Evolutionary conservation across 2,797 vertebrate genomes (phyloP).

Genomic region (Brotula barbata): DNA sequence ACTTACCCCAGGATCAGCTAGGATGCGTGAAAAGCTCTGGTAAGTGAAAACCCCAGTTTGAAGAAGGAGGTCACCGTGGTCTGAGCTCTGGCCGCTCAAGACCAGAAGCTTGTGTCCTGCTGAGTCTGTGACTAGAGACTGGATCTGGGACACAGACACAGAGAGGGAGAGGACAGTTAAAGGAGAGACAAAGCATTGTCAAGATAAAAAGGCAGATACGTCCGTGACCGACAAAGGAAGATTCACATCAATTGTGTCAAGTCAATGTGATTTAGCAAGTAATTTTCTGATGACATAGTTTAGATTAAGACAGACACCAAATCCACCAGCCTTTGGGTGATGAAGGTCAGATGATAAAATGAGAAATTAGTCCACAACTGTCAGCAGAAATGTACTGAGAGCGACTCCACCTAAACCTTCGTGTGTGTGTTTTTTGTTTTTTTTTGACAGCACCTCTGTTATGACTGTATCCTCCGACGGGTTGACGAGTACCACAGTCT

Average conservation of each 20-base stretch:
- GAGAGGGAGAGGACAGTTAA: slow-evolving; percentile 27
- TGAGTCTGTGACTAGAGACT: slow-evolving; percentile 86
- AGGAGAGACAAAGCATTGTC: slow-evolving; percentile 22
- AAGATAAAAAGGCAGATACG: slow-evolving; percentile 20
- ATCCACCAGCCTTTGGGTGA: neutral
- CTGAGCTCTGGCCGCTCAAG: slow-evolving; percentile 91
- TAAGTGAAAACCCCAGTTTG: slow-evolving; percentile 90
- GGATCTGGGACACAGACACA: slow-evolving; percentile 81
- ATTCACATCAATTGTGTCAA: slow-evolving; percentile 34
- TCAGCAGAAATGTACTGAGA: no score
- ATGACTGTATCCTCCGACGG: slow-evolving; percentile 86
- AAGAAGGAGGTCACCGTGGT: slow-evolving; percentile 92
- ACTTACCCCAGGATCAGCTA: slow-evolving; percentile 87
- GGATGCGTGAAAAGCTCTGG: slow-evolving; percentile 84
- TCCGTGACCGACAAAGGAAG: slow-evolving; percentile 1
- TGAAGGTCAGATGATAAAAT: no score
- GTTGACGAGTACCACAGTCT: slow-evolving; percentile 93
- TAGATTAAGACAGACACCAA: neutral
- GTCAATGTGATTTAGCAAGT: slow-evolving; percentile 13
- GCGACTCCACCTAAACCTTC: no score
- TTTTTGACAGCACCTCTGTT: slow-evolving; percentile 87
- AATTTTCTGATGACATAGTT: neutral
- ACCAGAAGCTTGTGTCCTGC: slow-evolving; percentile 93
- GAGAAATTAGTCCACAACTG: no score
- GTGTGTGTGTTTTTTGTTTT: no score